Evolutionary conservation across 2,113 vertebrate genomes (phyloP), one percentile per base, ranked within the genome.

Genomic region (Propithecus coquereli): DNA sequence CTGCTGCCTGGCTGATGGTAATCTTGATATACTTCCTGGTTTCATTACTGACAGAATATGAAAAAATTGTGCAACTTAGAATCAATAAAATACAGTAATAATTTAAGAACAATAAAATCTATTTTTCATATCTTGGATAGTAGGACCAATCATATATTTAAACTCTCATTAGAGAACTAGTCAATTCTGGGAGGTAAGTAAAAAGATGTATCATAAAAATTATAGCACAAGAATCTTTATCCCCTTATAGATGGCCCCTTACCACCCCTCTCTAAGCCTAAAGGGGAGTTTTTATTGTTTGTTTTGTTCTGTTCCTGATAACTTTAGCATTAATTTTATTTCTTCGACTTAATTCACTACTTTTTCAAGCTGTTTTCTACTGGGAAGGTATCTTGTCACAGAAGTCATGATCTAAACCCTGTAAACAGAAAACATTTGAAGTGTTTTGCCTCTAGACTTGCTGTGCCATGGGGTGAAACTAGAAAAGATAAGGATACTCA

Each of bases 291-390:
- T 77, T 81, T 80, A 52, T n/a, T 95, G 17, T 45, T 83, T 84
- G 27, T 91, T 71, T 96, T 89, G 34, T 79, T 93, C 84, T 83
- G 34, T 86, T 80, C 65, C 57, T 92, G 76, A 86, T 34, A 40
- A 90, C 73, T 66, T 66, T 59, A 50, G 18, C n/a, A 63, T 90
- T 71, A 66, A 88, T 93, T 95, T 92, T 97, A 66, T 90, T 82
- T 94, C 47, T 30, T 52, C 3, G 61, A n/a, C 9, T 74, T 88
- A 95, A 91, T 63, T 83, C 37, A 82, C 47, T 80, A 22, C 11
- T 83, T 87, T 80, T 89, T 70, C 43, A 83, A 81, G 61, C 61
- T 3, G 66, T 74, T 93, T 85, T 68, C 83, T 68, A 65, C 16
- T 20, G 52, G 22, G 47, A 91, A 74, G 30, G 0, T 65, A 81